Base-by-base conservation (phyloP, 92 coral and sea anemone species). In the Ricordea florida region DNA sequence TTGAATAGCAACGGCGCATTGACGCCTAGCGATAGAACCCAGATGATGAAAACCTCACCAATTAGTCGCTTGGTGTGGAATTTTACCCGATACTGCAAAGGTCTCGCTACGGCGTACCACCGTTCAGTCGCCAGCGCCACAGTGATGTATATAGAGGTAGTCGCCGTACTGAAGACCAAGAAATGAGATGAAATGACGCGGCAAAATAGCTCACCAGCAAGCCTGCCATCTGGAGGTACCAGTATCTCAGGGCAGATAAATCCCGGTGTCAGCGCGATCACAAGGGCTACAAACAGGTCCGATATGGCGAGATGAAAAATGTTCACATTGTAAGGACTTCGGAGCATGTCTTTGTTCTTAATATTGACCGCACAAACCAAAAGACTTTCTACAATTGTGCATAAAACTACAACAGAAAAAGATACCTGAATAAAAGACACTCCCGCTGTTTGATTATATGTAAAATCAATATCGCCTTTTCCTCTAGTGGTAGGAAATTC, bases 71-170 rank as follows among this genome's bases (percentile, higher is more conserved):
- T 76, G 28, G 4, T 62, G 57, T 84, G 89, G 46, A 84, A 84
- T 23, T 35, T 51, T 17, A 85, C 69, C 28, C 89, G 72, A 62
- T 84, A 84, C 10, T 78, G 68, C 0, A 84, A 71, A 0, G 89
- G 89, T 33, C 56, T 78, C 1, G 67, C 75, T n/a, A 84, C 89
- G 0, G 89, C 89, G 45, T 84, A 84, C 89, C 89, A 84, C 41
- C 89, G 70, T 23, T 84, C 89, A 2, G 58, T 44, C 32, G 89
- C 89, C 2, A 84, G 69, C 18, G 89, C 84, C 2, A 66, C 62
- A 11, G 72, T 69, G 23, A 84, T 84, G n/a, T 67, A 78, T 47
- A 84, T 53, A 4, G 89, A 84, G 2, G 80, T 56, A 8, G 85
- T 76, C 26, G 70, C 66, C 25, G 74, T 59, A 8, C 74, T 69